Percentiles rank a stretch among this genome's conserved stretches.
These are phyloP conservation scores for Ptychodera flava DNA, from an alignment of 35 echinoderm and acorn worm genomes.

Conservation along the genomic window DNA sequence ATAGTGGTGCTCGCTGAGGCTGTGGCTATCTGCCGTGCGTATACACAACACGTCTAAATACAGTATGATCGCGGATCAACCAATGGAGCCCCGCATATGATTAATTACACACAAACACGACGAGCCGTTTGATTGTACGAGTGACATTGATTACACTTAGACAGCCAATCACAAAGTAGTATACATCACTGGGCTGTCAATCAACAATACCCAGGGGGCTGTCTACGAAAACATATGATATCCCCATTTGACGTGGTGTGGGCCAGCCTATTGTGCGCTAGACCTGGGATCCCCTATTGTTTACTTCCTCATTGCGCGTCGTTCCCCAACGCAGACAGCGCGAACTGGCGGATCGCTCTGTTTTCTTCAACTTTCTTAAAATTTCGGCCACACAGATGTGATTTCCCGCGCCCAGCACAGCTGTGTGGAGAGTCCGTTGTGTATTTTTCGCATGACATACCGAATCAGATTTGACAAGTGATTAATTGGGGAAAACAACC, in stretches of 20 bases:
- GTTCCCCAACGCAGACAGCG: not conserved
- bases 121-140: constrained; percentile 16
- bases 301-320: not conserved
- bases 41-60: not conserved
- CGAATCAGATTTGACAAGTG: constrained; percentile 11
- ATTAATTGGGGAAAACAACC: constrained; percentile 12
- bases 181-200: not conserved
- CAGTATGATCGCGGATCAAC: not conserved
- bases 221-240: constrained; percentile 6
- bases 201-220: not conserved
- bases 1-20: not conserved
- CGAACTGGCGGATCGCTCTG: not conserved
- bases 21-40: not conserved
- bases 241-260: not conserved
- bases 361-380: not conserved
- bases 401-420: not conserved
- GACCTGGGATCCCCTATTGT: not conserved
- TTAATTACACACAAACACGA: constrained; percentile 25
- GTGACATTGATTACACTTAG: constrained; percentile 11
- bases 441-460: constrained; percentile 5
- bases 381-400: not conserved
- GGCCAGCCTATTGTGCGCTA: not conserved
- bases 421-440: not conserved
- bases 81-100: constrained; percentile 8
- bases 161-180: constrained; percentile 3